Evolutionary conservation across 2,797 vertebrate species (phyloP).

Genomic region (Antrozous pallidus): DNA sequence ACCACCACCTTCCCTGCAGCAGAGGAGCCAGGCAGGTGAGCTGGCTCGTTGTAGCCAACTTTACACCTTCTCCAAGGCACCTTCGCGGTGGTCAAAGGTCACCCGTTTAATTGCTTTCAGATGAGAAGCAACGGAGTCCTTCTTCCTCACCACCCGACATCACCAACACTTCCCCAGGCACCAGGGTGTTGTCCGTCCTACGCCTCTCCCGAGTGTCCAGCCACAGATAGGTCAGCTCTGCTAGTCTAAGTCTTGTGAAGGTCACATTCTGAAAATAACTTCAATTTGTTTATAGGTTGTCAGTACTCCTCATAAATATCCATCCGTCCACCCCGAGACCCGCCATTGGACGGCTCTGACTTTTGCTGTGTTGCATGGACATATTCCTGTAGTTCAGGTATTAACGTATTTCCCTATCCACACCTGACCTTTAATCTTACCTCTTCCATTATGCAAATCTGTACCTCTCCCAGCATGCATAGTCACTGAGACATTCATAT

Average conservation of each 20-base stretch:
- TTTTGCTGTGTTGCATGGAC: slow-evolving; percentile 98
- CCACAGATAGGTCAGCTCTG: slow-evolving; percentile 75
- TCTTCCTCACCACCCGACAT: neutral
- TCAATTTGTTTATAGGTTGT: slow-evolving; percentile 93
- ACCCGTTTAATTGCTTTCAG: neutral
- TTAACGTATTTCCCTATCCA: slow-evolving; percentile 83
- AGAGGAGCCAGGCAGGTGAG: neutral
- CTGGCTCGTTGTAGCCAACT: neutral
- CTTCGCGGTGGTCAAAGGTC: neutral
- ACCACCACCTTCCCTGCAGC: neutral
- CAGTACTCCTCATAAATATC: slow-evolving; percentile 98
- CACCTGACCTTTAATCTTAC: slow-evolving; percentile 80
- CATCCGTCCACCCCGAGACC: slow-evolving; percentile 98
- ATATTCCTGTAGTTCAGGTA: slow-evolving; percentile 99
- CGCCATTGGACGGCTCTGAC: slow-evolving; percentile 99
- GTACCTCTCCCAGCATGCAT: slow-evolving; percentile 77
- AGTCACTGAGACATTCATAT: slow-evolving; percentile 78
- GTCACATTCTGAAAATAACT: slow-evolving; percentile 82
- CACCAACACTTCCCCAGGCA: slow-evolving; percentile 38
- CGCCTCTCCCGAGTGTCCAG: slow-evolving; percentile 58
- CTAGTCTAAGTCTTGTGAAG: slow-evolving; percentile 74
- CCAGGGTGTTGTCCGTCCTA: slow-evolving; percentile 56
- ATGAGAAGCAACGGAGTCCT: neutral
- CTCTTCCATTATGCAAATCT: slow-evolving; percentile 73
- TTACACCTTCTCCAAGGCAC: neutral